These are phyloP conservation scores for Lomographa bimaculata DNA, from an alignment of 2,888 invertebrate species.

Conservation along the genomic window DNA sequence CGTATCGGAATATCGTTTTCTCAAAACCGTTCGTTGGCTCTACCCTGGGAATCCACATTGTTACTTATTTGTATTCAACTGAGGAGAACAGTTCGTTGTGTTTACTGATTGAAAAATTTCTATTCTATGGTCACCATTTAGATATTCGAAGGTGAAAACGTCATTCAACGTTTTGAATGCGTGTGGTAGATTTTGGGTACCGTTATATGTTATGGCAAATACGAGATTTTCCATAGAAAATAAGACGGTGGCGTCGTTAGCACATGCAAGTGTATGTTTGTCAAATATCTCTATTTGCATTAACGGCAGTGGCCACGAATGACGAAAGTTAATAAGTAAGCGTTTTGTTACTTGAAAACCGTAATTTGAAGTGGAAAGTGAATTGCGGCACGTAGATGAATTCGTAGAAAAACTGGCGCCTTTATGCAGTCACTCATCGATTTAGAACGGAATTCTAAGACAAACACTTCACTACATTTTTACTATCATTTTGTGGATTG, in stretches of 20 bases:
- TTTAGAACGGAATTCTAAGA: constrained; percentile 14
- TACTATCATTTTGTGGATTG: too few species aligned
- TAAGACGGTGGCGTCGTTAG: constrained; percentile 1
- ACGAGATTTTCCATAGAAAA: not conserved
- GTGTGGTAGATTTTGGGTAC: not conserved
- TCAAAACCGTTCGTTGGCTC: constrained; percentile 76
- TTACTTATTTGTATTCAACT: constrained; percentile 63
- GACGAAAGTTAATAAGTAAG: constrained; percentile 33
- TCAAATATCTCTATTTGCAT: constrained; percentile 33
- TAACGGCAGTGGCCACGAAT: constrained; percentile 35
- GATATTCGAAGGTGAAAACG: constrained; percentile 28
- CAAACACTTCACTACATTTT: too few species aligned
- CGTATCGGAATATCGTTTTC: constrained; percentile 76
- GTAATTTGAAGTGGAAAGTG: constrained; percentile 41
- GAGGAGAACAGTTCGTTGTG: constrained; percentile 46
- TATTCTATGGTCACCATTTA: constrained; percentile 53
- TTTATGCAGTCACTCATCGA: not conserved
- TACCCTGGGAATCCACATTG: constrained; percentile 66
- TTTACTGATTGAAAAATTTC: constrained; percentile 57
- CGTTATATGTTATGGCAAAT: not conserved
- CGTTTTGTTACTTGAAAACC: constrained; percentile 37
- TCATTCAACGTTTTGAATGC: constrained; percentile 12
- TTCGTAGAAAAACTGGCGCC: constrained; percentile 21
- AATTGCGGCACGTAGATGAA: constrained; percentile 29
- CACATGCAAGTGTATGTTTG: constrained; percentile 11